These are phyloP conservation scores for Pachyrhynchus sulphureomaculatus DNA, from an alignment of 1,140 invertebrate species.

Conservation along the genomic window DNA sequence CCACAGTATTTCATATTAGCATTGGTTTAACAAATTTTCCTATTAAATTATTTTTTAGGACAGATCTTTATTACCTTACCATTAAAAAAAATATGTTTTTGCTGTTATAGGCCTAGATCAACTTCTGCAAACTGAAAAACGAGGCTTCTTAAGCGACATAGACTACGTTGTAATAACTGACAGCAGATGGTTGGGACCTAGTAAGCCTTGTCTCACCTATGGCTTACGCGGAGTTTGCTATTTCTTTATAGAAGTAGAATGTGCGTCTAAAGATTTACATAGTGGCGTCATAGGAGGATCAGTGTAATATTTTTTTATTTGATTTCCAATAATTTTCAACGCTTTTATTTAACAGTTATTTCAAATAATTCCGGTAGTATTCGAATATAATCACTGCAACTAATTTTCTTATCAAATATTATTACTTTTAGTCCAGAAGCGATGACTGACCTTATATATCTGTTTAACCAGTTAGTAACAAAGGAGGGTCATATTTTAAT, in stretches of 20 bases:
- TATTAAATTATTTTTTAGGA: too few relatives aligned
- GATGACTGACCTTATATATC: slow-evolving; percentile 83
- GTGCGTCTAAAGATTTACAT: slow-evolving; percentile 90
- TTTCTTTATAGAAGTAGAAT: slow-evolving; percentile 86
- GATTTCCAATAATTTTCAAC: too few relatives aligned
- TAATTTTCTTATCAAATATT: too few relatives aligned
- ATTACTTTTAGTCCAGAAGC: slow-evolving; percentile 59
- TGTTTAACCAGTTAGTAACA: slow-evolving; percentile 81
- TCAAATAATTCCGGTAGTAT: too few relatives aligned
- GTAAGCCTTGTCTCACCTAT: slow-evolving; percentile 95
- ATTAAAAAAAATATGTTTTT: too few relatives aligned
- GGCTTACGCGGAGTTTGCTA: slow-evolving; percentile 93
- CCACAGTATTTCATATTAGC: too few relatives aligned
- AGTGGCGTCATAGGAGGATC: slow-evolving; percentile 93
- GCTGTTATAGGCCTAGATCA: slow-evolving; percentile 83
- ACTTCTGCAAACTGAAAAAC: slow-evolving; percentile 73
- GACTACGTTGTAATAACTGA: slow-evolving; percentile 98
- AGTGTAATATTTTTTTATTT: slow-evolving; percentile 56
- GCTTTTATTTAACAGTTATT: too few relatives aligned
- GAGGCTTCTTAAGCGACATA: slow-evolving; percentile 78
- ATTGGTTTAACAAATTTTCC: too few relatives aligned
- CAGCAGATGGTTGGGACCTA: slow-evolving; percentile 97
- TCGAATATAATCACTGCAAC: too few relatives aligned
- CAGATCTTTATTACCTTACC: too few relatives aligned
- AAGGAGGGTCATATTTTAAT: slow-evolving; percentile 81